Conservation (phyloP, 2,888 invertebrate species). For the Helicoverpa assulta region DNA sequence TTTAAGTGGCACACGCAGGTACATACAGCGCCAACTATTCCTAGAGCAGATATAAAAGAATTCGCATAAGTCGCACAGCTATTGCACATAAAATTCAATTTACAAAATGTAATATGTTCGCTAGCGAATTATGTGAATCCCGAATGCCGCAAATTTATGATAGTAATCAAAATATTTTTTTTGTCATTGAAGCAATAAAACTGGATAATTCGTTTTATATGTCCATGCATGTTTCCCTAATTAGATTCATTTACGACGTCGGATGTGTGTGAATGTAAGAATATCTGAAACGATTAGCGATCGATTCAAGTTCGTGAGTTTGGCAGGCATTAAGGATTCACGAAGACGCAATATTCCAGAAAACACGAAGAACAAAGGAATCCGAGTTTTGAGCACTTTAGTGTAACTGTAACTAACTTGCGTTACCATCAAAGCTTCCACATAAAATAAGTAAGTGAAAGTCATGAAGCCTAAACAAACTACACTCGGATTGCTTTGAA, state of each 20-base stretch:
- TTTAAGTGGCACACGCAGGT: constrained; percentile 72
- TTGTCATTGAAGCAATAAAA: constrained; percentile 78
- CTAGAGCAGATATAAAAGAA: constrained; percentile 59
- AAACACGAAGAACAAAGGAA: constrained; percentile 44
- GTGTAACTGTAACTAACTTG: background rate
- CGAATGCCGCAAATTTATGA: constrained; percentile 84
- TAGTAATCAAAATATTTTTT: constrained; percentile 74
- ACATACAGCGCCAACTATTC: constrained; percentile 36
- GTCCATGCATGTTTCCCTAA: constrained; percentile 73
- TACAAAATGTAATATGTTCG: constrained; percentile 68
- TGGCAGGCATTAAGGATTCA: constrained; percentile 86
- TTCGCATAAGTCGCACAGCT: constrained; percentile 83
- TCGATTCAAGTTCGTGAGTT: constrained; percentile 47
- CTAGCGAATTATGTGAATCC: constrained; percentile 87
- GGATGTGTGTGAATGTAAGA: constrained; percentile 58
- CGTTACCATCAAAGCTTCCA: background rate
- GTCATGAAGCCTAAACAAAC: background rate
- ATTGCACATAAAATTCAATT: constrained; percentile 62
- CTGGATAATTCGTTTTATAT: constrained; percentile 73
- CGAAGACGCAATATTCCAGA: constrained; percentile 85
- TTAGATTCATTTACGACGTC: constrained; percentile 74
- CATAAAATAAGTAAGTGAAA: too few relatives aligned
- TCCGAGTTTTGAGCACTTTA: constrained; percentile 22
- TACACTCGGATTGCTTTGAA: constrained; percentile 40
- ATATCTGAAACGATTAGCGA: constrained; percentile 44